Percentiles rank a stretch among this genome's conserved stretches.
Evolutionary conservation across 2,797 vertebrate species (phyloP).

Genomic region (Falco concolor): DNA sequence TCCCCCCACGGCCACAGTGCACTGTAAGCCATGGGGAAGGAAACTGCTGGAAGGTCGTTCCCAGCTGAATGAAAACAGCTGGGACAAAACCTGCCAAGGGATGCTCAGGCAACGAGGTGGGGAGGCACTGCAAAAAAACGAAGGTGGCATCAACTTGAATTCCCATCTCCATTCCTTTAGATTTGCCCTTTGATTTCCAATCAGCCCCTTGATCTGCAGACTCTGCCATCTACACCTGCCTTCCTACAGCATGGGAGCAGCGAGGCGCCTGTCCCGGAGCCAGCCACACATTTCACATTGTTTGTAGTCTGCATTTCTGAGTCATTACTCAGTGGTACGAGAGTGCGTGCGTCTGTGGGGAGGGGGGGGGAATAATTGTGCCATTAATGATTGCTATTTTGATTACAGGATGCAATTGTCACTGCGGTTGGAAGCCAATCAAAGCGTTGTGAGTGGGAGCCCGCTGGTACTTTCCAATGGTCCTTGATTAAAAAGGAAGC

Average conservation of each 20-base stretch:
- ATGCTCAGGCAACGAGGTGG: neutral
- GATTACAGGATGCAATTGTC: constrained; percentile 71
- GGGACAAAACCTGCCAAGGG: neutral
- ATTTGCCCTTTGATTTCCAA: neutral
- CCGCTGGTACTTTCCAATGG: constrained; percentile 56
- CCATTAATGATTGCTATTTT: constrained; percentile 54
- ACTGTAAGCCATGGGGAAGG: neutral
- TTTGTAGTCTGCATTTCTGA: neutral
- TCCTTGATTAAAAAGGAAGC: constrained; percentile 67
- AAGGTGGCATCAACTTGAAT: neutral
- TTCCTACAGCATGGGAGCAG: neutral
- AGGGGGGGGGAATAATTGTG: constrained; percentile 30
- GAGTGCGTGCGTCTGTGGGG: neutral
- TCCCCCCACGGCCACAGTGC: too few species aligned
- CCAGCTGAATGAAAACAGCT: accelerated
- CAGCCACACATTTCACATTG: neutral
- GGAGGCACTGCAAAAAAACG: neutral
- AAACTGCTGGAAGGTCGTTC: neutral
- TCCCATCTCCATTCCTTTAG: neutral
- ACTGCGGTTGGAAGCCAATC: constrained; percentile 65
- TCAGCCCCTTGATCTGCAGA: accelerated
- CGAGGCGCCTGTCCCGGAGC: neutral
- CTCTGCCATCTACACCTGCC: neutral
- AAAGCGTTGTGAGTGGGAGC: constrained; percentile 45
- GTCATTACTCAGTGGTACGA: neutral